Evolutionary conservation across 2,113 vertebrate genomes (phyloP), one percentile per base, ranked within the genome.

Genomic region (Spea multiplicata): DNA sequence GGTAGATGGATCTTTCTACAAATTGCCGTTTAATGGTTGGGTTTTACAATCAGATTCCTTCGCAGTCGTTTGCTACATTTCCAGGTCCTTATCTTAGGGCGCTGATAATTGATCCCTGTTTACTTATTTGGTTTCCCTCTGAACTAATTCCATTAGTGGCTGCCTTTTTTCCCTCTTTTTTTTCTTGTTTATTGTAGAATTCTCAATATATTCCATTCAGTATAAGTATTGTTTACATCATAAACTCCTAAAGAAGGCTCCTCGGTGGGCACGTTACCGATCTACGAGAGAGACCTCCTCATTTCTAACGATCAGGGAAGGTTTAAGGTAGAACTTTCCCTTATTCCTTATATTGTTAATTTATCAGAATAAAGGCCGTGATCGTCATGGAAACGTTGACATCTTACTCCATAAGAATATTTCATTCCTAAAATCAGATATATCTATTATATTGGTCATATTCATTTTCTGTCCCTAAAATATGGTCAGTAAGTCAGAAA

Each of bases 131-230:
- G 64, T 64, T 64, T 30, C 61, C 44, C 14, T 16, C 78, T 88
- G 13, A 80, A 91, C 85, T 86, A 89, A 90, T 91, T 93, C 91
- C 89, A 89, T 74, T 85, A 90, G 85, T 84, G 12, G 47, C 5
- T 1, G 47, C 48, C 30, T 74, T 14, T n/a, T 48, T 44, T 14
- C 62, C 4, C 30, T 66, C 14, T 62, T 44, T 5, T 2, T 17
- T 47, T 59, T 59, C 55, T 13, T 59, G 55, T 59, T 59, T 59
- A 59, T 59, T 59, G 6, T 59, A 2, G 55, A 9, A 59, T 13
- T 59, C 4, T 59, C 10, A 59, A 13, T 13, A 59, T 12, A 59
- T 59, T 13, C 55, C 55, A 9, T 13, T 59, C 55, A 13, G 10
- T 59, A 59, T 59, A 13, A 13, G 55, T 13, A 13, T 13, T 12